These are phyloP conservation scores for Anneissia japonica DNA, from an alignment of 35 echinoderm and acorn worm species.

Conservation along the genomic window DNA sequence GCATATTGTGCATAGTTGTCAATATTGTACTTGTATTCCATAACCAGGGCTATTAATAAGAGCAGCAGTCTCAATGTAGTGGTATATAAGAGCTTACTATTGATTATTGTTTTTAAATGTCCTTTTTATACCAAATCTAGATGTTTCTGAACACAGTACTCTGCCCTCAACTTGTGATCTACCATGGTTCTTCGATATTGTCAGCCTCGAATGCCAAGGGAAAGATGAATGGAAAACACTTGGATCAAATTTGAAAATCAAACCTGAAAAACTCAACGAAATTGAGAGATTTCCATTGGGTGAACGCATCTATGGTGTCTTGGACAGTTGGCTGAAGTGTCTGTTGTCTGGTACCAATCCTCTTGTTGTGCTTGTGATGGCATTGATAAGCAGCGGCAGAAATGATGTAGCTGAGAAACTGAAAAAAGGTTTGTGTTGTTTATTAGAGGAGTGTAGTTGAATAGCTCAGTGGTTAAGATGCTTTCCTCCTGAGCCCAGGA, in stretches of 20 bases:
- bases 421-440: not conserved
- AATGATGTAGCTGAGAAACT: not conserved
- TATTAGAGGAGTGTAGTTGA: too few species aligned
- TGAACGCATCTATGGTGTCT: not conserved
- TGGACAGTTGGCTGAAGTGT: not conserved
- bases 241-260: not conserved
- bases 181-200: not conserved
- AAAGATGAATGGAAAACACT: not conserved
- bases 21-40: too few species aligned
- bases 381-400: not conserved
- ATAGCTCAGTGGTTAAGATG: too few species aligned
- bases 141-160: too few species aligned
- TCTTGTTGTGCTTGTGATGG: not conserved
- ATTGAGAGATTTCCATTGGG: not conserved
- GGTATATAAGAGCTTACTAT: too few species aligned
- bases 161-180: not conserved
- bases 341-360: not conserved
- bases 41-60: too few species aligned
- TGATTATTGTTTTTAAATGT: too few species aligned
- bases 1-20: too few species aligned
- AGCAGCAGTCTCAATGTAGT: too few species aligned
- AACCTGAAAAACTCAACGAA: not conserved
- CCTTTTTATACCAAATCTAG: too few species aligned
- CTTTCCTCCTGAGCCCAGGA: too few species aligned
- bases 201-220: not conserved